phyloP scores from a whole-genome alignment of 2,797 vertebrate species.

The Pitangus sulphuratus region DNA sequence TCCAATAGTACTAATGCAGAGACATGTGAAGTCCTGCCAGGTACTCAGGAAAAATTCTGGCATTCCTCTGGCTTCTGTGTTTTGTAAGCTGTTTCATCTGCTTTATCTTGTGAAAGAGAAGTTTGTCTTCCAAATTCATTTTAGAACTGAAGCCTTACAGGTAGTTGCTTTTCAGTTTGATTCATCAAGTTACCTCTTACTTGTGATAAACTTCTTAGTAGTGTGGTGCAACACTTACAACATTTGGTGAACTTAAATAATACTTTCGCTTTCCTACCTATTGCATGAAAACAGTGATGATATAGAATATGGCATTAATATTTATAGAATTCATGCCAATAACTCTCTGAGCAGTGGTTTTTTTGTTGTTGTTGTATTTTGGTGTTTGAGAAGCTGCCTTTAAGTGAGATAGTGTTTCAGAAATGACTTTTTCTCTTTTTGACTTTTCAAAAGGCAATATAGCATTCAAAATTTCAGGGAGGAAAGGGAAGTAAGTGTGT shows the following conservation, averaged over 20 bases:
- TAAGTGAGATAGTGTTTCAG: not conserved
- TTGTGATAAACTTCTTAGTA: not conserved
- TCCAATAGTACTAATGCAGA: not conserved
- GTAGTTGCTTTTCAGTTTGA: not conserved
- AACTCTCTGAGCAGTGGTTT: not conserved
- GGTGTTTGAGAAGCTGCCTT: not conserved
- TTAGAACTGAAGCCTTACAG: not conserved
- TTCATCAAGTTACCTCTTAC: not conserved
- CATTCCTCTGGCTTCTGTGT: not conserved
- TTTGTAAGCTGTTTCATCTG: not conserved
- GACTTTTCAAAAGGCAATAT: not conserved
- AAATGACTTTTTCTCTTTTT: not conserved
- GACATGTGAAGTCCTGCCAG: not conserved
- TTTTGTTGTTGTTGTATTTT: not conserved
- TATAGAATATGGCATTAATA: not conserved
- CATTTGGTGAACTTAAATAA: not conserved
- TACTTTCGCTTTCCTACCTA: not conserved
- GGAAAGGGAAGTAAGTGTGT: not conserved
- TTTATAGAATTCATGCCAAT: not conserved
- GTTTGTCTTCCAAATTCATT: not conserved
- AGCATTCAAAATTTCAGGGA: not conserved
- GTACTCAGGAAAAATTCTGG: not conserved
- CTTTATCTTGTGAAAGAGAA: not conserved
- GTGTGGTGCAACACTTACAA: not conserved
- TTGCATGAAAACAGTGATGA: not conserved